Evolutionary conservation across 2,113 vertebrate genomes (phyloP).

Genomic region (Sceloporus tristichus): DNA sequence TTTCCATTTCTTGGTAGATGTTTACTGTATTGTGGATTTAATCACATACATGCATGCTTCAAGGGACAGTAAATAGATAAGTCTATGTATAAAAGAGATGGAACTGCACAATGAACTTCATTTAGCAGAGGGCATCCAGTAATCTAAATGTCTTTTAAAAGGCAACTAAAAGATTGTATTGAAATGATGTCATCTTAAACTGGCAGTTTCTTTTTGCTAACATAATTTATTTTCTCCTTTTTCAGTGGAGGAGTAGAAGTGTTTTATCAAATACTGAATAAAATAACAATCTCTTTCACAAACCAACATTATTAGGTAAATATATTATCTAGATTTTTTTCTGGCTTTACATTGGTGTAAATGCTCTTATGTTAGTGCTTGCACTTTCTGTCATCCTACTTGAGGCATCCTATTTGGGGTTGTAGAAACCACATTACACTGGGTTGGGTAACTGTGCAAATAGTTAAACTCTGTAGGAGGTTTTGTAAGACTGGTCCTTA

Average conservation of each 20-base stretch:
- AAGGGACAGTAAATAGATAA: constrained; percentile 11
- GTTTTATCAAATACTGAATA: neutral
- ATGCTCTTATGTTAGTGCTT: too few species aligned
- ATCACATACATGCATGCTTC: neutral
- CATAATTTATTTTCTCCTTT: neutral
- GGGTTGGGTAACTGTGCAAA: too few species aligned
- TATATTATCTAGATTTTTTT: too few species aligned
- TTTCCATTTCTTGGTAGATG: neutral
- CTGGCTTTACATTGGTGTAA: too few species aligned
- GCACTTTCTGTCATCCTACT: too few species aligned
- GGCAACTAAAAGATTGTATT: constrained; percentile 25
- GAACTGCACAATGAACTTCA: neutral
- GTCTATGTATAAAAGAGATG: neutral
- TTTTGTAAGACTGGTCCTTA: too few species aligned
- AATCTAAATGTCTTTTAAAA: constrained; percentile 28
- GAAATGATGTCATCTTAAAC: constrained; percentile 20
- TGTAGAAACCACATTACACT: too few species aligned
- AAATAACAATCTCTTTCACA: too few species aligned
- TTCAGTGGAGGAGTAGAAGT: neutral
- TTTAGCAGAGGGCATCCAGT: constrained; percentile 4
- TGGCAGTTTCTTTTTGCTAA: neutral
- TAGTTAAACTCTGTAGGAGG: too few species aligned
- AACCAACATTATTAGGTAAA: too few species aligned
- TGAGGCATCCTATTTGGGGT: too few species aligned
- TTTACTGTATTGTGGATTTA: constrained; percentile 16